Percentiles rank a stretch among this genome's conserved stretches.
These are phyloP conservation scores for Homarus gammarus DNA, from an alignment of 2,888 invertebrate species.

Conservation along the genomic window DNA sequence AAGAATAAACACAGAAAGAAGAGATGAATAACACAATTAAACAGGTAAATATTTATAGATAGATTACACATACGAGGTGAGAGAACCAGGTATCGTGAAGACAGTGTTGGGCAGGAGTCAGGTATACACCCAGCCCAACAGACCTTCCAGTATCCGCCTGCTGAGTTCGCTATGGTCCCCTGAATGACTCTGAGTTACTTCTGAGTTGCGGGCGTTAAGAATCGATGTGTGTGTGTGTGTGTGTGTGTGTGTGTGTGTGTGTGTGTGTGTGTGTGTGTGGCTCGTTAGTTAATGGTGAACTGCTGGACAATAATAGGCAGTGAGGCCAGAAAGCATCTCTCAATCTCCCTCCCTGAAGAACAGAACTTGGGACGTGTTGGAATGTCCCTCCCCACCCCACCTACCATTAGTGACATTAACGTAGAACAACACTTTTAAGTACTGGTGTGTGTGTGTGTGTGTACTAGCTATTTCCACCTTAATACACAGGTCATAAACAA, in stretches of 20 bases:
- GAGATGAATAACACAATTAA: no score
- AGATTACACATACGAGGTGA: no score
- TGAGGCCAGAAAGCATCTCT: neutral
- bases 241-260: no score
- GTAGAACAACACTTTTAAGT: neutral
- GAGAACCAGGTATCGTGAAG: no score
- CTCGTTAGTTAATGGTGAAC: neutral
- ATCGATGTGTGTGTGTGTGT: neutral
- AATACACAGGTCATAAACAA: no score
- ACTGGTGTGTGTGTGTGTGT: neutral
- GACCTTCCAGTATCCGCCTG: neutral
- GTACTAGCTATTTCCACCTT: neutral
- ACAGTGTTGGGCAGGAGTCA: no score
- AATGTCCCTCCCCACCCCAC: no score
- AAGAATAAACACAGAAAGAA: no score
- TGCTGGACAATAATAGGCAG: neutral
- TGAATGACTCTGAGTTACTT: neutral
- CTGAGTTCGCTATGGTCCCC: neutral
- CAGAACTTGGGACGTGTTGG: neutral
- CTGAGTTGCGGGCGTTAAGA: conserved; percentile 1
- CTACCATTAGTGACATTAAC: neutral
- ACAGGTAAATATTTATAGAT: no score
- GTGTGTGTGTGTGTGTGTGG: no score
- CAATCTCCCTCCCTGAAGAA: neutral
- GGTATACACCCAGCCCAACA: no score